Conservation (phyloP, 2,888 invertebrate genomes). For the Hyles lineata region DNA sequence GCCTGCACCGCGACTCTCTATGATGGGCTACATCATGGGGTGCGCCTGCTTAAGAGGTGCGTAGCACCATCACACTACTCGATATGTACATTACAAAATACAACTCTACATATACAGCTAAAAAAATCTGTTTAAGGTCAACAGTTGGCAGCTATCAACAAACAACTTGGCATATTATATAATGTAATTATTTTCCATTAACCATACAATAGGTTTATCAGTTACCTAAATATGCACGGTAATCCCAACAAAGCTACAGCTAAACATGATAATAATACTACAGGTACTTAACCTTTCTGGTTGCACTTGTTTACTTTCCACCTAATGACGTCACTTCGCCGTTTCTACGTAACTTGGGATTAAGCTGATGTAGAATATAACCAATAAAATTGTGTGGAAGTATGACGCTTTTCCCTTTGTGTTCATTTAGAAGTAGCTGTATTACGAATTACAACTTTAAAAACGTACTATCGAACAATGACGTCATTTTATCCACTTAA, state of each 20-base stretch:
- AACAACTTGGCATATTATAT: background rate
- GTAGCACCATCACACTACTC: conserved; percentile 42
- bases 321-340: conserved; percentile 50
- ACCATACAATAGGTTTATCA: background rate
- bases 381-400: conserved; percentile 48
- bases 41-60: conserved; percentile 96
- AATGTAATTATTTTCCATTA: background rate
- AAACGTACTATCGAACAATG: background rate
- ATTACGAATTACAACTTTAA: background rate
- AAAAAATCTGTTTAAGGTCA: background rate
- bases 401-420: conserved; percentile 45
- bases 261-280: background rate
- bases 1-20: conserved; percentile 80
- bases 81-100: background rate
- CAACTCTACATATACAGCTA: background rate
- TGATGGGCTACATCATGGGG: conserved; percentile 98
- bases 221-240: background rate
- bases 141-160: background rate
- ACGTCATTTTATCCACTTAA: background rate
- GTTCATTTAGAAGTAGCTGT: background rate
- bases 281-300: conserved; percentile 28
- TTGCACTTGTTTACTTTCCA: conserved; percentile 33
- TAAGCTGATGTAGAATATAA: conserved; percentile 36
- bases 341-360: conserved; percentile 33
- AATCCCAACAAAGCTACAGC: background rate